A percentile compares a stretch with the other conserved stretches of the same genome.
Evolutionary conservation across 2,888 invertebrate genomes (phyloP).

Genomic region (Acanthococcus lagerstroemiae): DNA sequence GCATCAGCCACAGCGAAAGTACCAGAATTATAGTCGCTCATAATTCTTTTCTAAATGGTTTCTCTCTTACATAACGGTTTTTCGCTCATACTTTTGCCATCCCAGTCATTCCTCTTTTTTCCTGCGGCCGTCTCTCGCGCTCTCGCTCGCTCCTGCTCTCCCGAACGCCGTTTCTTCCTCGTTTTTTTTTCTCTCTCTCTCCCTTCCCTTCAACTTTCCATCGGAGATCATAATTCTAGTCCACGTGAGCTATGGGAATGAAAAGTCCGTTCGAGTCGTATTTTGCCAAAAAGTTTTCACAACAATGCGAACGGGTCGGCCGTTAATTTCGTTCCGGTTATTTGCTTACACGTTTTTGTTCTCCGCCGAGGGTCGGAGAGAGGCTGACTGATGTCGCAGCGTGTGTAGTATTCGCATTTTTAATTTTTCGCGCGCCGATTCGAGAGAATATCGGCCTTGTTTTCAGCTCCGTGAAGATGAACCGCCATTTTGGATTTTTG

Average conservation of each 20-base stretch:
- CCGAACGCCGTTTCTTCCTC: too few relatives aligned
- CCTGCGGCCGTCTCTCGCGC: neutral
- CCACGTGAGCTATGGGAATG: constrained; percentile 7
- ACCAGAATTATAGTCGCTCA: constrained; percentile 30
- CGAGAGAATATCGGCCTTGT: too few relatives aligned
- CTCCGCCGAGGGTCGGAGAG: neutral
- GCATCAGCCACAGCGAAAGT: constrained; percentile 34
- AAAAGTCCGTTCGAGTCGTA: constrained; percentile 20
- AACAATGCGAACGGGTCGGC: constrained; percentile 3
- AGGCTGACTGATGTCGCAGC: too few relatives aligned
- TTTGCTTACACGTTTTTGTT: neutral
- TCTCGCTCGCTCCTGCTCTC: neutral
- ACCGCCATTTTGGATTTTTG: too few relatives aligned
- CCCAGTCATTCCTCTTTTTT: constrained; percentile 20
- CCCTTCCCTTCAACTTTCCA: constrained; percentile 9
- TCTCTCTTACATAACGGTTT: constrained; percentile 29
- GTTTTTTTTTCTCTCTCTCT: constrained; percentile 5
- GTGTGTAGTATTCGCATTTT: too few relatives aligned
- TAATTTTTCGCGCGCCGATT: too few relatives aligned
- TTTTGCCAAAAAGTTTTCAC: constrained; percentile 26
- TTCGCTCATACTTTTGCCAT: constrained; percentile 30
- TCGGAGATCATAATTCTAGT: constrained; percentile 21
- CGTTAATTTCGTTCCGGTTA: neutral
- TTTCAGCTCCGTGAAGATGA: too few relatives aligned
- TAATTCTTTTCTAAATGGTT: constrained; percentile 32